phyloP scores from a whole-genome alignment of 2,113 vertebrate genomes.

The Pungitius pungitius region DNA sequence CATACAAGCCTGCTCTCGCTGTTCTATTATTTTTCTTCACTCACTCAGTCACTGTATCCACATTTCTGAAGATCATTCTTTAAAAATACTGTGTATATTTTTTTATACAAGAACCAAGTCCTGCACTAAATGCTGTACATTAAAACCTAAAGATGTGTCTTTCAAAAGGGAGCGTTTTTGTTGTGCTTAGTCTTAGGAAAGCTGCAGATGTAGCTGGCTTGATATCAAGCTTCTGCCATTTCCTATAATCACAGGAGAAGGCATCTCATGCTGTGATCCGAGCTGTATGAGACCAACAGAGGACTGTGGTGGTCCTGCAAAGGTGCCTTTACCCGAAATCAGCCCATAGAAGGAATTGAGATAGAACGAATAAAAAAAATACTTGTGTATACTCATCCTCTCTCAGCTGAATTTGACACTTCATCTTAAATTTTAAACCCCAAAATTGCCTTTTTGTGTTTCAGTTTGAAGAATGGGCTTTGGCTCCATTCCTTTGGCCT shows the following conservation, averaged over 20 bases:
- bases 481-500: not conserved
- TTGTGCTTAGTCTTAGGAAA: not conserved
- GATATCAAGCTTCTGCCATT: not conserved
- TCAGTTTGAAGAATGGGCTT: not conserved
- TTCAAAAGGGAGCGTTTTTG: not conserved
- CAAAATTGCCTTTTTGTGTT: not conserved
- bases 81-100: not conserved
- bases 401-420: not conserved
- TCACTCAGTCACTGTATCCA: not conserved
- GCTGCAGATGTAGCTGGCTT: not conserved
- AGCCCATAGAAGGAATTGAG: not conserved
- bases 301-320: not conserved
- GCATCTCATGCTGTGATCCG: slow-evolving; percentile 7
- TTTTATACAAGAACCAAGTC: too few species aligned
- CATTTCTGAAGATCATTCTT: too few species aligned
- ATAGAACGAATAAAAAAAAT: too few species aligned
- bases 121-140: too few species aligned
- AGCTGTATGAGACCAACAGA: slow-evolving; percentile 1
- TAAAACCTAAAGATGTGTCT: not conserved
- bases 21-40: not conserved
- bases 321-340: not conserved
- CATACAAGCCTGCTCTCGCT: not conserved
- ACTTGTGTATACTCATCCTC: not conserved
- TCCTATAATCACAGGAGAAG: slow-evolving; percentile 1
- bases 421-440: too few species aligned